Percentiles rank a stretch among this genome's conserved stretches.
These are phyloP conservation scores for Cosmia pyralina DNA, from an alignment of 2,888 invertebrate species.

Conservation along the genomic window DNA sequence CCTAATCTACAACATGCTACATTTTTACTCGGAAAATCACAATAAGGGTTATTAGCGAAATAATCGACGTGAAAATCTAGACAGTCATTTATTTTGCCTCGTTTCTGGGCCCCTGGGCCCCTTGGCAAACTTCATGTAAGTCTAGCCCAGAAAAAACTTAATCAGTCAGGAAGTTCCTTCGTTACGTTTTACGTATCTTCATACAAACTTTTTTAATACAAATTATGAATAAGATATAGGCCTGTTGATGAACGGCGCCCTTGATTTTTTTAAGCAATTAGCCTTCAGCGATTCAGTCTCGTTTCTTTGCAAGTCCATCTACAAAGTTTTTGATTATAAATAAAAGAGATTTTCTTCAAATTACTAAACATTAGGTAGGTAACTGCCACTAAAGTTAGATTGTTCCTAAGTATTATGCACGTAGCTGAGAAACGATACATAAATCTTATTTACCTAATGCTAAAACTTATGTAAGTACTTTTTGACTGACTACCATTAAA, in stretches of 20 bases:
- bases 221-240: constrained; percentile 34
- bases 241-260: constrained; percentile 3
- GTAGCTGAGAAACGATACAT: constrained; percentile 28
- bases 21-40: no score
- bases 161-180: constrained; percentile 12
- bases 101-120: no score
- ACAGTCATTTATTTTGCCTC: background rate
- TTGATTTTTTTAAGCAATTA: constrained; percentile 25
- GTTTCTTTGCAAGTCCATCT: constrained; percentile 19
- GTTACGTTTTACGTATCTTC: constrained; percentile 16
- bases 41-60: no score
- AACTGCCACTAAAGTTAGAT: constrained; percentile 33
- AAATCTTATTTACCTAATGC: constrained; percentile 53
- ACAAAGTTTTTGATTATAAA: constrained; percentile 41
- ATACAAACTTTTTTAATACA: constrained; percentile 39
- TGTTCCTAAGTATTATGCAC: constrained; percentile 27
- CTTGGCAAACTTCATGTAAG: background rate
- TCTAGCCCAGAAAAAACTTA: constrained; percentile 16
- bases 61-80: no score
- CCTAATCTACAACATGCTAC: no score
- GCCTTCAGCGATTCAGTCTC: constrained; percentile 2
- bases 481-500: constrained; percentile 49
- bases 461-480: constrained; percentile 46
- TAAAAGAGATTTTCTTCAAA: constrained; percentile 23
- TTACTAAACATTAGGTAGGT: constrained; percentile 30